Conservation (phyloP, 2,113 vertebrate genomes). For the Forbesichthys agassizii region DNA sequence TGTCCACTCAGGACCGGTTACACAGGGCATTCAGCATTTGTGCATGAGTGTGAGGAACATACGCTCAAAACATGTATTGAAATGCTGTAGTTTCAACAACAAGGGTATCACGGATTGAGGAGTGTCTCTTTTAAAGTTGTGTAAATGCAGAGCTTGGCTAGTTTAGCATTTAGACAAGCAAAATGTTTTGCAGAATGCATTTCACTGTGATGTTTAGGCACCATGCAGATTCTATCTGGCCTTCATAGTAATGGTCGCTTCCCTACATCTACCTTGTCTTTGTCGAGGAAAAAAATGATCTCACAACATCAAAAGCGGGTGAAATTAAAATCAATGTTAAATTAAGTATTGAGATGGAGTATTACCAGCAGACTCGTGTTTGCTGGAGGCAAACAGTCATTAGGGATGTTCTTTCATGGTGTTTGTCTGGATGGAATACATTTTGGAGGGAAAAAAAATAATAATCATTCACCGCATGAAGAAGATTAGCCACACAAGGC, state of each 20-base stretch:
- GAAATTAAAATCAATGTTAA: neutral
- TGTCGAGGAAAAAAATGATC: neutral
- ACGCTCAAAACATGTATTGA: too few species aligned
- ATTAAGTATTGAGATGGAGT: neutral
- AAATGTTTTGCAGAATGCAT: too few species aligned
- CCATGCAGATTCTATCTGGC: neutral
- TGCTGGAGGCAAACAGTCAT: constrained; percentile 7
- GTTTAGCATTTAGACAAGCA: too few species aligned
- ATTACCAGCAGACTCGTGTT: neutral
- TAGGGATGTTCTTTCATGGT: neutral
- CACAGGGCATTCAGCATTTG: too few species aligned
- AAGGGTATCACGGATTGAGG: too few species aligned
- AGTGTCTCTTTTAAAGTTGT: too few species aligned
- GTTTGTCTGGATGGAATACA: neutral
- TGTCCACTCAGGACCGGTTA: too few species aligned
- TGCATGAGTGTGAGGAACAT: too few species aligned
- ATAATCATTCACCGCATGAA: neutral
- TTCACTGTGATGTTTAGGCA: too few species aligned
- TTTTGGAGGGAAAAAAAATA: neutral
- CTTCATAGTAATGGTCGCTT: neutral
- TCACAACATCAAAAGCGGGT: neutral
- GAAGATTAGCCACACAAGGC: neutral
- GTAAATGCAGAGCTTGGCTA: too few species aligned
- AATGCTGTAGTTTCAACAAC: too few species aligned
- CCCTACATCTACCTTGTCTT: neutral